Evolutionary conservation across 1,140 invertebrate genomes (phyloP).

Genomic region (Drosophila murphyi): DNA sequence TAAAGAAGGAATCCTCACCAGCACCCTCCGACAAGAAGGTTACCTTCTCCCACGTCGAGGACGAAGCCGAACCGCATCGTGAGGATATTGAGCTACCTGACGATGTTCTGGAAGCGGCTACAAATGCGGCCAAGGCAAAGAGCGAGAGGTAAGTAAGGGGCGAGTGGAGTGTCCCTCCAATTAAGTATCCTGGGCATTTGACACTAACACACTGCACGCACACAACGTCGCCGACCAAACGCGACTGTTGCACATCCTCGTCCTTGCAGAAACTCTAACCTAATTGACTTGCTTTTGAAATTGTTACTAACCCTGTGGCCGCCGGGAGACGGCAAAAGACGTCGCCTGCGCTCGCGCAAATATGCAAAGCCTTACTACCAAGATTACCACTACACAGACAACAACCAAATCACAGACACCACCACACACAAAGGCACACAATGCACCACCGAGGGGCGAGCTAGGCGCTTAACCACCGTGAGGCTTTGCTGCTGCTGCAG

Average conservation of each 20-base stretch:
- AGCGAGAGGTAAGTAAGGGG: slow-evolving; percentile 67
- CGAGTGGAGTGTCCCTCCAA: background rate
- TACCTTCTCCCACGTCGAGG: slow-evolving; percentile 83
- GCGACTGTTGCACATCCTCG: slow-evolving; percentile 47
- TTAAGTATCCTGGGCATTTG: slow-evolving; percentile 8
- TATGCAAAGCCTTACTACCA: slow-evolving; percentile 56
- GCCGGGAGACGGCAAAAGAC: slow-evolving; percentile 29
- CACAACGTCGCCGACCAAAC: slow-evolving; percentile 20
- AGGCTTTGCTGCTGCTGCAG: slow-evolving; percentile 69
- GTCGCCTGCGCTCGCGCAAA: slow-evolving; percentile 28
- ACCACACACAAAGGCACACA: slow-evolving; percentile 26
- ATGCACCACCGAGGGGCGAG: slow-evolving; percentile 20
- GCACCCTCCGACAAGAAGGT: slow-evolving; percentile 83
- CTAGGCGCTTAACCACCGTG: slow-evolving; percentile 48
- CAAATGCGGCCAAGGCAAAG: slow-evolving; percentile 64
- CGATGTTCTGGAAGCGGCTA: slow-evolving; percentile 66
- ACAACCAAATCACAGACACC: slow-evolving; percentile 19
- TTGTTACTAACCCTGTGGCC: slow-evolving; percentile 80
- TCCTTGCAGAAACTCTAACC: slow-evolving; percentile 77
- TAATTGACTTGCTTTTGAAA: slow-evolving; percentile 74
- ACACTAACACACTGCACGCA: slow-evolving; percentile 60
- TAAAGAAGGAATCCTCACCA: slow-evolving; percentile 80
- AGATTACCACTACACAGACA: slow-evolving; percentile 72
- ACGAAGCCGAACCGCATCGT: slow-evolving; percentile 81
- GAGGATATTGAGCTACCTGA: slow-evolving; percentile 79